Evolutionary conservation across 2,113 vertebrate genomes (phyloP).

Genomic region (Elephantulus edwardii): DNA sequence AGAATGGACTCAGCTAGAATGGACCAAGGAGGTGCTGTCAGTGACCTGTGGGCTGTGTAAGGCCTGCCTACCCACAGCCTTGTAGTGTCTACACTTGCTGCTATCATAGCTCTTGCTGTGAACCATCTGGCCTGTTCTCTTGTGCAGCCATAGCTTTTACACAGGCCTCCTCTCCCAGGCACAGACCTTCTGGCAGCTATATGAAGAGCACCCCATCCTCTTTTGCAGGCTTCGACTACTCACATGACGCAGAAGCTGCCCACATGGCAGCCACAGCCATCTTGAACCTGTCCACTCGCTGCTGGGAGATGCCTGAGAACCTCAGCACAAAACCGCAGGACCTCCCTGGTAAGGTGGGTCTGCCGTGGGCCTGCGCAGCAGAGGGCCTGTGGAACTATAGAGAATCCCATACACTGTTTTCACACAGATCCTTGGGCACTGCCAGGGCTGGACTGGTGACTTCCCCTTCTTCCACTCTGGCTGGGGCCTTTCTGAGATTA

Average conservation of each 20-base stretch:
- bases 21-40: no score
- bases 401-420: background rate
- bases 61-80: no score
- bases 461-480: background rate
- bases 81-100: no score
- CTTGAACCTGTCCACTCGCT: constrained; percentile 97
- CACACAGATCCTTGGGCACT: fast-evolving
- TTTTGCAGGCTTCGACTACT: constrained; percentile 94
- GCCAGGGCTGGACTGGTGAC: no score
- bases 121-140: constrained; percentile 74
- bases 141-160: constrained; percentile 91
- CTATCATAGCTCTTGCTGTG: background rate
- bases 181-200: constrained; percentile 89
- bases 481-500: background rate
- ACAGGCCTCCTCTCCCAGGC: constrained; percentile 90
- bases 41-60: no score
- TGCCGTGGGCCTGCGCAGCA: background rate
- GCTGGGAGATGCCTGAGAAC: constrained; percentile 98
- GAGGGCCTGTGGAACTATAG: background rate
- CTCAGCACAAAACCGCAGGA: constrained; percentile 95
- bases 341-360: constrained; percentile 87
- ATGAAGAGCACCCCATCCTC: constrained; percentile 89
- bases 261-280: constrained; percentile 99
- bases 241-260: constrained; percentile 95
- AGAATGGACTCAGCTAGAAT: background rate